phyloP scores from a whole-genome alignment of 2,113 vertebrate species.

The Microcebus tavaratra region DNA sequence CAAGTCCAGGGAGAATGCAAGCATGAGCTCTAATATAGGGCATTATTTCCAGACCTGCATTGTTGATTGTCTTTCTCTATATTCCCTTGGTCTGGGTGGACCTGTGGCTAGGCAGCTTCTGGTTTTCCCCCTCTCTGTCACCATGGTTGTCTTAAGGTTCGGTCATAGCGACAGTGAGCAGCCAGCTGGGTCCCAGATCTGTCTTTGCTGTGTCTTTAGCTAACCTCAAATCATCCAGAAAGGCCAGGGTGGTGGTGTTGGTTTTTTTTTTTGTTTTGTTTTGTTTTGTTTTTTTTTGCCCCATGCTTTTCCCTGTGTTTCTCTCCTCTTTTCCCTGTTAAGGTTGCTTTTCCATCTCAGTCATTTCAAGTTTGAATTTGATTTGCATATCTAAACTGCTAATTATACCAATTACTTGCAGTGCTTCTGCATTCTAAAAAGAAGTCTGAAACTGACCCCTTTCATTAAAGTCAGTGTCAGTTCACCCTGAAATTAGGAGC shows the following conservation, averaged over 20 bases:
- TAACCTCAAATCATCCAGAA: neutral
- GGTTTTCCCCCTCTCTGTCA: neutral
- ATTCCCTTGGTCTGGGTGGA: neutral
- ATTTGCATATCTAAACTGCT: slow-evolving; percentile 67
- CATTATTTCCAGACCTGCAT: neutral
- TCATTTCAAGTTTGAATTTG: slow-evolving; percentile 65
- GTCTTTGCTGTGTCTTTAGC: neutral
- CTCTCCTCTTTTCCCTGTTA: slow-evolving; percentile 4
- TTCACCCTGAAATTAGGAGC: slow-evolving; percentile 61
- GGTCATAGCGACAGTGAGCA: neutral
- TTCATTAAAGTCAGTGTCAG: slow-evolving; percentile 63
- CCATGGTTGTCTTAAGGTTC: neutral
- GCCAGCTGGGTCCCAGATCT: neutral
- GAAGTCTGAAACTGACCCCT: slow-evolving; percentile 58
- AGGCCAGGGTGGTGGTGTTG: neutral
- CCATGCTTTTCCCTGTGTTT: neutral
- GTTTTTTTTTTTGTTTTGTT: neutral
- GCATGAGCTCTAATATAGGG: neutral
- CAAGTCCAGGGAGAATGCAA: neutral
- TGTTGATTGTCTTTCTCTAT: neutral
- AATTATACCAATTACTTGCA: slow-evolving; percentile 65
- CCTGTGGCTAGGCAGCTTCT: neutral
- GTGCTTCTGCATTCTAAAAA: slow-evolving; percentile 64
- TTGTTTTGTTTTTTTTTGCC: neutral
- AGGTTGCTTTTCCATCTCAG: slow-evolving; percentile 59